A percentile compares a stretch with the other conserved stretches of the same genome.
Conservation (phyloP, 53 echinoderm and acorn worm species). For the Paelopatides confundens region DNA sequence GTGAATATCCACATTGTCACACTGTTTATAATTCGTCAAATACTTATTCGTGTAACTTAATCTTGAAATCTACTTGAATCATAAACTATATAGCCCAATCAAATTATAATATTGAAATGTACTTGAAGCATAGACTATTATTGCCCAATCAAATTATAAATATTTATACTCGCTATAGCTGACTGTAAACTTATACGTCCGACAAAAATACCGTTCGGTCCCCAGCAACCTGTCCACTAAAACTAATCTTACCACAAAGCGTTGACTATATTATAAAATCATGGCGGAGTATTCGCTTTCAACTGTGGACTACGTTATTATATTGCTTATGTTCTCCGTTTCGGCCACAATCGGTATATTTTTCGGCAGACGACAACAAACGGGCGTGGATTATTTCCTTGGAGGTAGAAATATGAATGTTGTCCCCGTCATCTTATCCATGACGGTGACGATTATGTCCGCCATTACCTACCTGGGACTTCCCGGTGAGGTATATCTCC, state of each 20-base stretch:
- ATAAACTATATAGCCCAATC: no score
- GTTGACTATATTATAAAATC: not conserved
- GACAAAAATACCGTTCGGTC: no score
- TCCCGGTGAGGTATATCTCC: not conserved
- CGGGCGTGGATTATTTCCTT: not conserved
- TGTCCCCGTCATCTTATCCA: not conserved
- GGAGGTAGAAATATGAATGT: not conserved
- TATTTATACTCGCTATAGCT: no score
- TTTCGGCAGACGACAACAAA: not conserved
- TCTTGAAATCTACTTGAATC: no score
- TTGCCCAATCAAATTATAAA: no score
- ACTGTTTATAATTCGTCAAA: no score
- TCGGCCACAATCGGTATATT: slow-evolving; percentile 5
- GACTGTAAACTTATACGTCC: no score
- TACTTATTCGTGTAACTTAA: no score
- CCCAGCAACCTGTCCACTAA: no score
- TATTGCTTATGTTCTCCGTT: not conserved
- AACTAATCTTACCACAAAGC: not conserved
- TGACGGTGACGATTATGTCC: slow-evolving; percentile 8
- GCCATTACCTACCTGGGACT: not conserved
- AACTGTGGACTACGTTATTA: not conserved
- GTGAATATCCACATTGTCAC: no score
- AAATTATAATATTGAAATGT: no score
- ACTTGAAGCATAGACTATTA: no score
- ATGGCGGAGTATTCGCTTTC: not conserved